These are phyloP conservation scores for Clupea harengus DNA, from an alignment of 2,113 vertebrate genomes.

Conservation along the genomic window DNA sequence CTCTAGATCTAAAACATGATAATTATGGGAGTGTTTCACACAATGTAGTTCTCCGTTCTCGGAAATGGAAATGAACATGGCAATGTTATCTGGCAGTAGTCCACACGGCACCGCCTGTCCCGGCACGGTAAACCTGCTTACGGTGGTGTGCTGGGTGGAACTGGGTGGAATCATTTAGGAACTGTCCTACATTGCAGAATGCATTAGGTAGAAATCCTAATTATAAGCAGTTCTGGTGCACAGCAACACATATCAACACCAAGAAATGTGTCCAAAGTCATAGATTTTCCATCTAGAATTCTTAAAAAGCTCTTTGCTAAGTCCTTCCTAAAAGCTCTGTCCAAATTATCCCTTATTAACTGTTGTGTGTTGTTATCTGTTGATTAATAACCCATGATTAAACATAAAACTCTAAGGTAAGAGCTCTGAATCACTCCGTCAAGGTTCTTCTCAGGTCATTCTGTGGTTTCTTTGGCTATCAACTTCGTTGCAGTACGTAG, in stretches of 20 bases:
- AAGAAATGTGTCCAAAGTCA: background rate
- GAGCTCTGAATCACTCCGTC: background rate
- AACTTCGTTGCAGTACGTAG: background rate
- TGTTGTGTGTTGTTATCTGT: no score
- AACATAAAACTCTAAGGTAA: no score
- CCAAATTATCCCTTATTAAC: no score
- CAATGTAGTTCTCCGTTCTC: background rate
- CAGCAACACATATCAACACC: background rate
- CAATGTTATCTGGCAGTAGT: background rate
- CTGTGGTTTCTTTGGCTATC: background rate
- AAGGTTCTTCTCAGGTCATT: background rate
- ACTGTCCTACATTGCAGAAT: background rate
- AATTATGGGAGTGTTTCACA: background rate
- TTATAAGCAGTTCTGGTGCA: background rate
- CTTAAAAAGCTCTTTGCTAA: background rate
- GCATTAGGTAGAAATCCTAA: background rate
- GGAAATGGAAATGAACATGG: background rate
- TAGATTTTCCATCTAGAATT: background rate
- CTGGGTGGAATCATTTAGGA: background rate
- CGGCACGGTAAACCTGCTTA: background rate
- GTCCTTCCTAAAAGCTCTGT: background rate
- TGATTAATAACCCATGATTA: no score
- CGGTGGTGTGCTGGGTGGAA: background rate
- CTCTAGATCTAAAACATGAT: background rate
- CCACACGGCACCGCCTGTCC: background rate